These are phyloP conservation scores for Ophiothrix spiculata DNA, from an alignment of 35 echinoderm and acorn worm species.

Conservation along the genomic window DNA sequence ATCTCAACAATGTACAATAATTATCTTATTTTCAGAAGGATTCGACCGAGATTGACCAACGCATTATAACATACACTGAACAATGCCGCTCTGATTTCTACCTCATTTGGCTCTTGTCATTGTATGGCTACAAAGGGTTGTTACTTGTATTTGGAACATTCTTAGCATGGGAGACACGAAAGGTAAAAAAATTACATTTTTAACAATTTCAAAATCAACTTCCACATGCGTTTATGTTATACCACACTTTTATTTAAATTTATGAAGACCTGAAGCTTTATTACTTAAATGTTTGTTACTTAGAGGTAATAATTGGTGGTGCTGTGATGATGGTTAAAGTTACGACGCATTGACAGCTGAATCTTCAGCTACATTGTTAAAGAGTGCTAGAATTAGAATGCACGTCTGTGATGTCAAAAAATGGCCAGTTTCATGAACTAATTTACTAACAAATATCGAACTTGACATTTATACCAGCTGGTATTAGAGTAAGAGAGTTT, in stretches of 20 bases:
- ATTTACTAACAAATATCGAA: too few relatives aligned
- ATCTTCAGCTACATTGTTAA: too few relatives aligned
- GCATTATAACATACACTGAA: constrained; percentile 39
- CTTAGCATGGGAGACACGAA: constrained; percentile 82
- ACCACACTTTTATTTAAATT: neutral
- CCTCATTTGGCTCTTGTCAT: constrained; percentile 49
- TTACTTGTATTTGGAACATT: constrained; percentile 74
- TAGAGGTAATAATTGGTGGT: neutral
- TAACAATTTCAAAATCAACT: neutral
- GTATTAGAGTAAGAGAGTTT: too few relatives aligned
- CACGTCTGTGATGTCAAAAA: too few relatives aligned
- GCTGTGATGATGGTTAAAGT: too few relatives aligned
- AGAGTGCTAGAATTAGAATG: too few relatives aligned
- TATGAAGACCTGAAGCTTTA: neutral
- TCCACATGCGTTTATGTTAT: neutral
- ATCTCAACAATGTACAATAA: neutral
- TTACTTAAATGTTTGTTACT: neutral
- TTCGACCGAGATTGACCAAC: constrained; percentile 1
- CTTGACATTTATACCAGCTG: too few relatives aligned
- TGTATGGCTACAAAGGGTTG: constrained; percentile 75
- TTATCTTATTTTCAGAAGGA: neutral
- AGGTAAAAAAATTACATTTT: constrained; percentile 38
- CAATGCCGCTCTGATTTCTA: constrained; percentile 40
- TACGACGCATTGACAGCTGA: too few relatives aligned
- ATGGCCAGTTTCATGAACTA: too few relatives aligned